Evolutionary conservation across 1,140 invertebrate genomes (phyloP).

Genomic region (Ptiloglossa arizonensis): DNA sequence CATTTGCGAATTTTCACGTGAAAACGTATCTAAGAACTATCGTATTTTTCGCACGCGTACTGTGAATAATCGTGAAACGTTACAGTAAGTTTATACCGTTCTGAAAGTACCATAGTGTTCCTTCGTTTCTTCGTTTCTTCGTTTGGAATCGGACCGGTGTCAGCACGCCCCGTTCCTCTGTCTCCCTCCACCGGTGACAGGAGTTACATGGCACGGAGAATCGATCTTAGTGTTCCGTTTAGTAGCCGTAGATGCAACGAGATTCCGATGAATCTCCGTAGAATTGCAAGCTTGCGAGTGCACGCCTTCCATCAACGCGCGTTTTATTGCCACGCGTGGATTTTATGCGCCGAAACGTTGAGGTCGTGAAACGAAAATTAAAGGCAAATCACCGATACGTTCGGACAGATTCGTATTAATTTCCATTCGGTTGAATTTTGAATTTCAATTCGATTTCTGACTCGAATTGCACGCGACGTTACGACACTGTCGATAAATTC

Average conservation of each 20-base stretch:
- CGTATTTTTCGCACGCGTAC: no score
- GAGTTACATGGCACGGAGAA: not conserved
- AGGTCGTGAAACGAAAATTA: constrained; percentile 7
- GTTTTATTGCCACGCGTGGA: constrained; percentile 3
- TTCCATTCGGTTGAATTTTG: not conserved
- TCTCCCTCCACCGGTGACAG: not conserved
- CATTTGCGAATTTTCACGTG: no score
- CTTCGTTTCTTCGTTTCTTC: no score
- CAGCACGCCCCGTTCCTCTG: no score
- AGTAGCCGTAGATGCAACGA: not conserved
- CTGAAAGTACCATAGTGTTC: not conserved
- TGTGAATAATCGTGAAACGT: not conserved
- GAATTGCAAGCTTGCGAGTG: not conserved
- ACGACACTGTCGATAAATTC: no score
- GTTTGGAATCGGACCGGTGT: not conserved
- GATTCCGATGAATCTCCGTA: constrained; percentile 1
- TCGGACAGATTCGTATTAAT: not conserved
- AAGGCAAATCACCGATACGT: not conserved
- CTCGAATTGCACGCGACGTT: no score
- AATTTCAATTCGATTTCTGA: not conserved
- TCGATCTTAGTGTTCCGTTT: not conserved
- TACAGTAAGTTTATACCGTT: not conserved
- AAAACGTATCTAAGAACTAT: no score
- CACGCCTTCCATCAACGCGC: no score
- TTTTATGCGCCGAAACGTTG: not conserved